Evolutionary conservation across 2,797 vertebrate genomes (phyloP), one percentile per base, ranked within the genome.

Genomic region (Phrynocephalus guinanensis): DNA sequence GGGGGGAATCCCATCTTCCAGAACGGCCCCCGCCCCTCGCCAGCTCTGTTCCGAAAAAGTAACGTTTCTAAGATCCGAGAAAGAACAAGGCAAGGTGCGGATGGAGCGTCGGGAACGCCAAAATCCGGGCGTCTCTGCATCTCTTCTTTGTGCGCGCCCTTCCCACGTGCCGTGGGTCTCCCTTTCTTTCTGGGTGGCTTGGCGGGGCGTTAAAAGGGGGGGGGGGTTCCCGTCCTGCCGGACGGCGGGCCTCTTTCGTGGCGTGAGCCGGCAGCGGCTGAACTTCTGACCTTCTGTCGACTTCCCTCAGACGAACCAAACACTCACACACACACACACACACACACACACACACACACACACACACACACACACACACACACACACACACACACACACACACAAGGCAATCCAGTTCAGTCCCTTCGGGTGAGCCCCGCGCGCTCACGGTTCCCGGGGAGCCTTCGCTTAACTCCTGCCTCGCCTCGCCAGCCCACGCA

Each of bases 231-330:
- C 38, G 38, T 68, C 66, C 38, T 10, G 38, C 18, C 52, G 52
- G 52, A 2, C 52, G 9, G 52, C 5, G 9, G 52, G 90, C 94
- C 95, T 94, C 94, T 94, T 92, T 92, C 79, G 88, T 94, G 91
- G 92, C 94, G 93, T 92, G 95, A 93, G 92, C 94, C 84, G 90
- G 95, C 94, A 96, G 95, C 94, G 83, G 95, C 93, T 98, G 97
- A 98, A 98, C 98, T 98, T 97, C 93, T 98, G 97, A 98, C 98
- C 98, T 97, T 95, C 97, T 96, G 93, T 95, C 97, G 97, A 96
- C 95, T 96, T 96, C 94, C 93, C 94, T 95, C 94, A 94, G 94
- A 94, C 90, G 95, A 92, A 95, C 91, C 92, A 92, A 95, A 94
- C 38, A 44, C 38, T 4, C 38, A 44, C 38, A 4, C 38, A 44